These are phyloP conservation scores for Magallana nippona DNA, from an alignment of 2,888 invertebrate genomes.

Conservation along the genomic window DNA sequence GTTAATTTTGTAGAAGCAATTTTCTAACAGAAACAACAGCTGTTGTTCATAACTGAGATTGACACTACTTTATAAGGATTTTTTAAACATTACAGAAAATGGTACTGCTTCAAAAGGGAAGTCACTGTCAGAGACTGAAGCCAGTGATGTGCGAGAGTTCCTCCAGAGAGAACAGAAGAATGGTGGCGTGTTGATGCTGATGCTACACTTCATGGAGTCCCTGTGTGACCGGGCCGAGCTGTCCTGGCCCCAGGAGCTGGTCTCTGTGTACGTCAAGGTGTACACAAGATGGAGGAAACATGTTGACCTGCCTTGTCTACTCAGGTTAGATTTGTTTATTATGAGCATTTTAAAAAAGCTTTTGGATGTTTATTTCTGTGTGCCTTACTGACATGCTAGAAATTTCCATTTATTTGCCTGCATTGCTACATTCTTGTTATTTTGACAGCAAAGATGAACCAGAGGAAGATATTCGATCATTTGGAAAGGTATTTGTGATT, in stretches of 20 bases:
- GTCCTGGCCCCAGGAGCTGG: constrained; percentile 74
- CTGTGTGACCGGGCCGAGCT: constrained; percentile 71
- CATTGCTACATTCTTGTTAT: too few species aligned
- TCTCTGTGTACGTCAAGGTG: constrained; percentile 71
- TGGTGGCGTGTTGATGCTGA: constrained; percentile 72
- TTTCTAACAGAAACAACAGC: too few species aligned
- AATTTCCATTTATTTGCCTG: neutral
- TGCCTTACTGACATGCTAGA: neutral
- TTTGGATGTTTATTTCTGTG: neutral
- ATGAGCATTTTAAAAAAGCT: neutral
- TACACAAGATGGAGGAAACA: constrained; percentile 81
- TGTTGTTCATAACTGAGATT: too few species aligned
- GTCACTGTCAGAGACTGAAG: constrained; percentile 58
- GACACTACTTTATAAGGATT: too few species aligned
- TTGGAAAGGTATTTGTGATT: constrained; percentile 1
- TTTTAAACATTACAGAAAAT: neutral
- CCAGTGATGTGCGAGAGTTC: constrained; percentile 65
- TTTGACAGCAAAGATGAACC: constrained; percentile 1
- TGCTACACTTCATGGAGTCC: constrained; percentile 66
- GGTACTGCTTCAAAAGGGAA: neutral
- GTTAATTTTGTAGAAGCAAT: neutral
- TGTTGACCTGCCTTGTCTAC: constrained; percentile 78
- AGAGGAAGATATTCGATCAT: neutral
- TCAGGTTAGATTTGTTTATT: constrained; percentile 59
- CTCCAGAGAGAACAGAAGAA: constrained; percentile 68